These are phyloP conservation scores for Drosophila aff. DNA, from an alignment of 1,140 invertebrate species.

Conservation along the genomic window DNA sequence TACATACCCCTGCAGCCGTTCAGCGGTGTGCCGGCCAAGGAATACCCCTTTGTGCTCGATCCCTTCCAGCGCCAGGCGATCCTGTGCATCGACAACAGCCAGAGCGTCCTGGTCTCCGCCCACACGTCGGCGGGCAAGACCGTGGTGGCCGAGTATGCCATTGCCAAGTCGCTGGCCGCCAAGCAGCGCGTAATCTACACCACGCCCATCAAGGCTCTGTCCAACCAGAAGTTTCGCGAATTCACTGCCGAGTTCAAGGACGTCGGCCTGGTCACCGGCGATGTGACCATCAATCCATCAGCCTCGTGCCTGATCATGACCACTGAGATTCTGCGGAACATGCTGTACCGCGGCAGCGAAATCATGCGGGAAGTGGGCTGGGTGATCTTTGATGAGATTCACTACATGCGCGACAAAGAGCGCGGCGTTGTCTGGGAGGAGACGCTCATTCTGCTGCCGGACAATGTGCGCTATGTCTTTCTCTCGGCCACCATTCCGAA, in stretches of 20 bases:
- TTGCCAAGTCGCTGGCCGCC: constrained; percentile 87
- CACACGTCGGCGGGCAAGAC: constrained; percentile 99
- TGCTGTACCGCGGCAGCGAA: constrained; percentile 99
- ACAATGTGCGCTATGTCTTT: constrained; percentile 99
- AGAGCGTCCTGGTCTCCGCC: constrained; percentile 98
- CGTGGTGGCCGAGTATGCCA: constrained; percentile 97
- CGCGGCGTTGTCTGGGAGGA: constrained; percentile 99
- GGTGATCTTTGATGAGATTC: constrained; percentile 99
- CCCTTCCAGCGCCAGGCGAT: constrained; percentile 99
- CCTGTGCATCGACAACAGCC: constrained; percentile 98
- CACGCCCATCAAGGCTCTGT: constrained; percentile 99
- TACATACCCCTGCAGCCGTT: constrained; percentile 90
- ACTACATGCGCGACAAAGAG: constrained; percentile 99
- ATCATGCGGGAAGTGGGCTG: constrained; percentile 99
- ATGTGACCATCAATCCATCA: constrained; percentile 99
- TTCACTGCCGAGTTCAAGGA: constrained; percentile 99
- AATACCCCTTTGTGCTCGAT: constrained; percentile 98
- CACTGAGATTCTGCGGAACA: constrained; percentile 99
- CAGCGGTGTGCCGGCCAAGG: constrained; percentile 92
- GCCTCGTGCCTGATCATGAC: constrained; percentile 99
- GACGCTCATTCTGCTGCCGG: constrained; percentile 98
- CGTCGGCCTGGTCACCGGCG: constrained; percentile 99
- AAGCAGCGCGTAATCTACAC: constrained; percentile 99
- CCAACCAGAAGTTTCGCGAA: constrained; percentile 99
- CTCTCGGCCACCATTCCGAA: constrained; percentile 99